Conservation (phyloP, 2,797 vertebrate species). For the Morus bassanus region DNA sequence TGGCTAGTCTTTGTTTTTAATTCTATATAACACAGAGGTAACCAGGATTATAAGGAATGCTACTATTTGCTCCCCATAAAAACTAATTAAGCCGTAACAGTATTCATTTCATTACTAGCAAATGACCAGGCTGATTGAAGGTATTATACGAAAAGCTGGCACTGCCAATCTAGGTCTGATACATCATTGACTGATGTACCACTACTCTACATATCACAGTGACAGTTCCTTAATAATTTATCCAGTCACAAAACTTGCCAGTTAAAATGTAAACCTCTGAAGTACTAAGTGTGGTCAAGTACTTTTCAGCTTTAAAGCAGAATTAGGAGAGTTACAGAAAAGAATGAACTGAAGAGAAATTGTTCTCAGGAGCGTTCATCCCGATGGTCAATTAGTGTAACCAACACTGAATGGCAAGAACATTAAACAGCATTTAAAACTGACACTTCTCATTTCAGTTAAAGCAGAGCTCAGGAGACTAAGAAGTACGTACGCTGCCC, state of each 20-base stretch:
- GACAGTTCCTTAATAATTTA: background rate
- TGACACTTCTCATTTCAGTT: background rate
- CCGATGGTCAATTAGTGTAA: background rate
- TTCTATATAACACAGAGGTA: background rate
- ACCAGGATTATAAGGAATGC: background rate
- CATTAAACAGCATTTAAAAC: background rate
- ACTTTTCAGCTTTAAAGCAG: background rate
- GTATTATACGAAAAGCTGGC: background rate
- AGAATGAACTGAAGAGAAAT: conserved; percentile 10
- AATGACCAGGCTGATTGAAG: background rate
- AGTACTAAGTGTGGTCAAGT: background rate
- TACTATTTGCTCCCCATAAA: background rate
- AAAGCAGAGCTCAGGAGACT: background rate
- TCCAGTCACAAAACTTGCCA: background rate
- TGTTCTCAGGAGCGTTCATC: background rate
- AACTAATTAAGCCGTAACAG: background rate
- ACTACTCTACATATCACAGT: background rate
- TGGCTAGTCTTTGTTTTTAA: background rate
- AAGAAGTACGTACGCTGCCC: conserved; percentile 87
- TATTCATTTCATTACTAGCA: background rate
- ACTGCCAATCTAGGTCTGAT: background rate
- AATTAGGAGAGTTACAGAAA: background rate
- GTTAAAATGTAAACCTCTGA: background rate
- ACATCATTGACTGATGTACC: background rate
- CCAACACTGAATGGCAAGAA: background rate